Percentiles rank a stretch among this genome's conserved stretches.
Evolutionary conservation across 2,888 invertebrate genomes (phyloP).

Genomic region (Drosophila ezoana): DNA sequence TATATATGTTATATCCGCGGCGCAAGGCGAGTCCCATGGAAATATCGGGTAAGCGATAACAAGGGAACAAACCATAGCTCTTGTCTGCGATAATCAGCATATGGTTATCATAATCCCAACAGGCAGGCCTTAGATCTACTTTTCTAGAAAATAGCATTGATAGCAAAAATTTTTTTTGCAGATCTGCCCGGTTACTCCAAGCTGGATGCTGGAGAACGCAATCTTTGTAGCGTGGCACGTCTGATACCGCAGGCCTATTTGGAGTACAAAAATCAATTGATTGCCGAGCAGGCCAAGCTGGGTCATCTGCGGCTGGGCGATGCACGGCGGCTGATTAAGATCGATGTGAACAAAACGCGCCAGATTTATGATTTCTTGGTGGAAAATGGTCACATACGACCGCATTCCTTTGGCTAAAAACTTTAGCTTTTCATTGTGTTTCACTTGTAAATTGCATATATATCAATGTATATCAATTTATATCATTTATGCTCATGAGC

Average conservation of each 20-base stretch:
- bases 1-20: constrained; percentile 62
- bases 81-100: too few relatives aligned
- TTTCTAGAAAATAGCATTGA: neutral
- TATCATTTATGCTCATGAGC: constrained; percentile 1
- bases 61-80: neutral
- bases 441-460: constrained; percentile 66
- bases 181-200: constrained; percentile 92
- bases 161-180: constrained; percentile 84
- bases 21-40: constrained; percentile 84
- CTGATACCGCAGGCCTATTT: constrained; percentile 92
- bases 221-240: constrained; percentile 91
- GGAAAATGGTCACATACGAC: constrained; percentile 88
- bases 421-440: constrained; percentile 18
- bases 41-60: constrained; percentile 68
- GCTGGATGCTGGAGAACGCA: constrained; percentile 89
- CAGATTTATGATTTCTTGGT: constrained; percentile 93
- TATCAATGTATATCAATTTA: neutral
- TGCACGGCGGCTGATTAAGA: constrained; percentile 93
- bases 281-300: constrained; percentile 91
- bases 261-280: constrained; percentile 90
- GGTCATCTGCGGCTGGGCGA: constrained; percentile 91
- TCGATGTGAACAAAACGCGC: constrained; percentile 96
- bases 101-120: too few relatives aligned
- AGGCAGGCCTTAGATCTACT: too few relatives aligned
- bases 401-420: constrained; percentile 35